Base-by-base conservation (phyloP, 1,140 invertebrate species). In the Procambarus clarkii region DNA sequence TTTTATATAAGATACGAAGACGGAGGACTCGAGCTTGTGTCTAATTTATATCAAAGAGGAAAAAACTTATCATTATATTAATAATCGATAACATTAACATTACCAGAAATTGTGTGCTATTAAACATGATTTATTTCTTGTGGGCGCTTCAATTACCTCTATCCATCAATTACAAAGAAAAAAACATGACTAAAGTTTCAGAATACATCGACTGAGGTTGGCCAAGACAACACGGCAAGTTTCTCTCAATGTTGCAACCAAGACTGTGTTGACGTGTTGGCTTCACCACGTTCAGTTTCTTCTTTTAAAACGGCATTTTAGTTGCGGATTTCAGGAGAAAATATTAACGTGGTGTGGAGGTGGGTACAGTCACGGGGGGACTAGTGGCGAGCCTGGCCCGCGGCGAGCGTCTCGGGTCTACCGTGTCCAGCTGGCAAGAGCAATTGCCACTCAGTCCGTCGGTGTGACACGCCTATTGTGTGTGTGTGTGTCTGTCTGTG, bases 151-250 rank as follows among this genome's bases (percentile, higher is more conserved):
- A 74, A 74, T 74, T 74, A 74, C 24, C 69, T n/a, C 69, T 34
- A 74, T 74, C 69, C 69, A 74, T 74, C 69, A 74, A 74, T 74
- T 74, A 74, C 69, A 74, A 74, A 8, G 69, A 74, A 34, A 74
- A 34, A 74, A 74, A 74, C 69, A 34, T 11, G 69, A 74, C 69
- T 34, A 24, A 74, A 34, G 24, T 74, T 74, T 74, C 69, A 74
- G 11, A 24, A 34, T 74, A 34, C 69, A 74, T 74, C 69, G 8
- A 0, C 24, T n/a, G 24, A 34, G n/a, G 8, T 74, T 8, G 21
- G 13, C 60, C 60, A 64, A 54, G 8, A 11, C 13, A 64, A 64
- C 60, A 21, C 18, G 60, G 18, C 60, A 21, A 18, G 18, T 64
- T 64, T 21, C 18, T 64, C 60, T 64, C 4, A 15, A 21, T 58